Base-by-base conservation (phyloP, 2,797 vertebrate species). In the Cyprinodon diabolis region DNA sequence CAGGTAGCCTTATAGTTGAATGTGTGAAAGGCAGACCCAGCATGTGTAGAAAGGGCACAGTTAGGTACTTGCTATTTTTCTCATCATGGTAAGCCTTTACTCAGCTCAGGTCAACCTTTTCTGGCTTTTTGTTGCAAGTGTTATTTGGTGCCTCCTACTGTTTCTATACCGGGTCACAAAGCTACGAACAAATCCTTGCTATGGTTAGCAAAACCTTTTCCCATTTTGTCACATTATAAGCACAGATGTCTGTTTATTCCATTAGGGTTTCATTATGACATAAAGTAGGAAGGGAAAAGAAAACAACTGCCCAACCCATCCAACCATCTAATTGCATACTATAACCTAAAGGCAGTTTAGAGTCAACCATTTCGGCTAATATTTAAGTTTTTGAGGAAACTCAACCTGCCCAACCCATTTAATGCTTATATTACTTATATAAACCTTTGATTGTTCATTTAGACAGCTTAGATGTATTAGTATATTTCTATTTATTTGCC, bases 21-120 rank as follows among this genome's bases (percentile, higher is more conserved):
- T 65, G 49, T 45, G 58, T 52, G 58, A 72, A 65, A 23, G 35
- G 12, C 58, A 63, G 60, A 65, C 48, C 49, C 71, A 70, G 68
- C 11, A 30, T 70, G 68, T 45, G 55, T 6, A 58, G 68, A 70
- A 47, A 70, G 40, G 43, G n/a, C 68, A 58, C 40, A 30, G 68
- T 47, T 57, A 48, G 21, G 23, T 57, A 47, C 54, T 25, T 69
- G 23, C 68, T 70, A 47, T 45, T 70, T 70, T 57, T 45, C 68
- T 54, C 51, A 17, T 11, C 66, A 35, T 67, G 25, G 15, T 48
- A 23, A n/a, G 45, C 15, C 55, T 70, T 23, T 57, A 70, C 55
- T 43, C 40, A n/a, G 21, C 37, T 63, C 12, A 49, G 13, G 12
- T 49, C 40, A 21, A 62, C 17, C 9, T 6, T 62, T 62, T 62